A percentile compares a stretch with the other conserved stretches of the same genome.
Evolutionary conservation across 2,888 invertebrate species (phyloP).

Genomic region (Mystacides longicornis): DNA sequence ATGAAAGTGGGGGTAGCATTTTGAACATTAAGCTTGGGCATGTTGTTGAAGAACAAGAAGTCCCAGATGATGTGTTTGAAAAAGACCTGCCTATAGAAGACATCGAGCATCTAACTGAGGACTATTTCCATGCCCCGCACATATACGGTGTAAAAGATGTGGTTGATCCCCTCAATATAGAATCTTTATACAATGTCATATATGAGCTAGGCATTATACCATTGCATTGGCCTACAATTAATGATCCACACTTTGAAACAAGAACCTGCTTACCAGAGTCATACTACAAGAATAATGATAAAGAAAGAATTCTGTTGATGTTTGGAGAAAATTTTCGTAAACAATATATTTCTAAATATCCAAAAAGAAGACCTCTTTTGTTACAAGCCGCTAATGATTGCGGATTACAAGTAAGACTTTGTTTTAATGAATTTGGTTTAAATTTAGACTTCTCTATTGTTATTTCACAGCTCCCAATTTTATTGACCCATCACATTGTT

Average conservation of each 20-base stretch:
- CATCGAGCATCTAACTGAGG: constrained; percentile 2
- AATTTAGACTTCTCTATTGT: not conserved
- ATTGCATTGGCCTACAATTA: constrained; percentile 56
- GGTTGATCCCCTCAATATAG: constrained; percentile 40
- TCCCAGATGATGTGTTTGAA: not conserved
- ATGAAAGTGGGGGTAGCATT: not conserved
- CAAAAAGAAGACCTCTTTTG: constrained; percentile 57
- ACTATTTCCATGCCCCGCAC: constrained; percentile 30
- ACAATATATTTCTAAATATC: constrained; percentile 55
- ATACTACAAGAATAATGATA: constrained; percentile 58
- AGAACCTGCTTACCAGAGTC: constrained; percentile 54
- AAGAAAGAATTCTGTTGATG: constrained; percentile 63
- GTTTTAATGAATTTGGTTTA: not conserved
- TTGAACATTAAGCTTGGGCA: not conserved
- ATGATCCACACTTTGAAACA: constrained; percentile 49
- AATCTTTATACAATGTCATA: constrained; percentile 51
- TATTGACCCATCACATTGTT: no score
- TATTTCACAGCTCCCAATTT: no score
- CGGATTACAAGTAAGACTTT: constrained; percentile 55
- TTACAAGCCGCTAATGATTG: constrained; percentile 71
- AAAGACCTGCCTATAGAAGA: constrained; percentile 14
- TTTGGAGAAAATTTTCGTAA: constrained; percentile 73
- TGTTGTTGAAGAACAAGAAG: not conserved
- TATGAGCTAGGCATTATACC: constrained; percentile 55
- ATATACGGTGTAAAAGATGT: constrained; percentile 38